phyloP scores from a whole-genome alignment of 1,140 invertebrate genomes.

The Bathynomus jamesi region DNA sequence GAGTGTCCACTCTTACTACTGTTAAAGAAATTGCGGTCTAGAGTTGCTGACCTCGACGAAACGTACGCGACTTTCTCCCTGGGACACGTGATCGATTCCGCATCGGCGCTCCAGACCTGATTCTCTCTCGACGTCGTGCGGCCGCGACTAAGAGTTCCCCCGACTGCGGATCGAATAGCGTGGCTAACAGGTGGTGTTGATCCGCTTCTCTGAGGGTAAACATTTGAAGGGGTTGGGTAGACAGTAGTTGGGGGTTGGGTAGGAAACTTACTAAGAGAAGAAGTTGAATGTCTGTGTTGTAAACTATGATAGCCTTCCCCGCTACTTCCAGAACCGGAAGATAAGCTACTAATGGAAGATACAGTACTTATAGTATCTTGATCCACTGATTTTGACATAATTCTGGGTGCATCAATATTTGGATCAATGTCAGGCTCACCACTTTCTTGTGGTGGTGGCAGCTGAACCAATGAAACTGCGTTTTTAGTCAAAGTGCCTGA shows the following conservation, averaged over 20 bases:
- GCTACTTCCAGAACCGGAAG: conserved; percentile 26
- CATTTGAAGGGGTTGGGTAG: conserved; percentile 14
- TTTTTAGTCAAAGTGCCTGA: conserved; percentile 50
- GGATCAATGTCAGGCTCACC: conserved; percentile 52
- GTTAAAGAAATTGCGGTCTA: conserved; percentile 10
- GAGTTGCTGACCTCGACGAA: conserved; percentile 15
- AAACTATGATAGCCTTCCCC: conserved; percentile 16
- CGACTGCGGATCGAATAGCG: conserved; percentile 12
- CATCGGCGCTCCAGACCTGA: conserved; percentile 18
- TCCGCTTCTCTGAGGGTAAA: conserved; percentile 9
- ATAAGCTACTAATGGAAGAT: conserved; percentile 28
- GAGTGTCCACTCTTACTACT: conserved; percentile 17
- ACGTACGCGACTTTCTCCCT: conserved; percentile 20
- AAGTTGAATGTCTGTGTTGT: conserved; percentile 9
- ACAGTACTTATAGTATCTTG: conserved; percentile 31
- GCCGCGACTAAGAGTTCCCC: conserved; percentile 25
- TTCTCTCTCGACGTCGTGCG: conserved; percentile 24
- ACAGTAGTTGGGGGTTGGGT: conserved; percentile 15
- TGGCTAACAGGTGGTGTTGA: conserved; percentile 21
- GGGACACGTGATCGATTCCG: conserved; percentile 1
- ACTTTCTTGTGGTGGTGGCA: conserved; percentile 71
- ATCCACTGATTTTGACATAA: conserved; percentile 19
- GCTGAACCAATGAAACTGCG: conserved; percentile 65
- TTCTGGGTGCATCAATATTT: conserved; percentile 45
- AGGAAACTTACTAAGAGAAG: conserved; percentile 5